Evolutionary conservation across 2,888 invertebrate species (phyloP).

Genomic region (Phytoseiulus persimilis): DNA sequence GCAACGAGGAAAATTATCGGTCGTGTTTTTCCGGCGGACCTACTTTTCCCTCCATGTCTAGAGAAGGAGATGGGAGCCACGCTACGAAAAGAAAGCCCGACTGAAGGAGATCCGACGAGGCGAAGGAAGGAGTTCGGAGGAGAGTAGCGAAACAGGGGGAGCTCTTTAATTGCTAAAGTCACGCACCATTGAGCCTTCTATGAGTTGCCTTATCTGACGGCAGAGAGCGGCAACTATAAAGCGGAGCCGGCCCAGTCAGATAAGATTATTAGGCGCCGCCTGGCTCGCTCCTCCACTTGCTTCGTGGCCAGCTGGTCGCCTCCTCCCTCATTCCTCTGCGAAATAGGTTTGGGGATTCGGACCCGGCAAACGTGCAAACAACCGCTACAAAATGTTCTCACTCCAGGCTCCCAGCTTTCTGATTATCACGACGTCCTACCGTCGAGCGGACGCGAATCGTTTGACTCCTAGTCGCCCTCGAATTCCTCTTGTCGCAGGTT

Average conservation of each 20-base stretch:
- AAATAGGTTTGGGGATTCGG: not conserved
- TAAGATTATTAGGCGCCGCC: not conserved
- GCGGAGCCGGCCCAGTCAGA: not conserved
- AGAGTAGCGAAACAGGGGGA: not conserved
- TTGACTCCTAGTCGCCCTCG: no score
- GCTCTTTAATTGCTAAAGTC: conserved; percentile 38
- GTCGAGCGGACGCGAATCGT: no score
- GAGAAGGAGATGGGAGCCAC: not conserved
- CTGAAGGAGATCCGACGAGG: not conserved
- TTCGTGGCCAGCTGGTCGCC: not conserved
- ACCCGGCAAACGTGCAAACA: not conserved
- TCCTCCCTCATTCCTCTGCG: not conserved
- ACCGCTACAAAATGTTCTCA: not conserved
- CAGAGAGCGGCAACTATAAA: not conserved
- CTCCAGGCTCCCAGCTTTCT: no score
- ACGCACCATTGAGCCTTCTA: conserved; percentile 39
- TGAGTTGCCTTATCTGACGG: conserved; percentile 13
- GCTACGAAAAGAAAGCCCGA: not conserved
- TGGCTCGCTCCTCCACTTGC: not conserved
- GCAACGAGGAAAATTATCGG: not conserved
- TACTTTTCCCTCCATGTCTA: not conserved
- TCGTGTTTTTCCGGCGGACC: not conserved
- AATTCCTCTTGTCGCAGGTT: no score
- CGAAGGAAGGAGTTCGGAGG: not conserved
- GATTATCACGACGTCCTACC: no score